A percentile compares a stretch with the other conserved stretches of the same genome.
Evolutionary conservation across 2,113 vertebrate genomes (phyloP).

Genomic region (Apodemus speciosus): DNA sequence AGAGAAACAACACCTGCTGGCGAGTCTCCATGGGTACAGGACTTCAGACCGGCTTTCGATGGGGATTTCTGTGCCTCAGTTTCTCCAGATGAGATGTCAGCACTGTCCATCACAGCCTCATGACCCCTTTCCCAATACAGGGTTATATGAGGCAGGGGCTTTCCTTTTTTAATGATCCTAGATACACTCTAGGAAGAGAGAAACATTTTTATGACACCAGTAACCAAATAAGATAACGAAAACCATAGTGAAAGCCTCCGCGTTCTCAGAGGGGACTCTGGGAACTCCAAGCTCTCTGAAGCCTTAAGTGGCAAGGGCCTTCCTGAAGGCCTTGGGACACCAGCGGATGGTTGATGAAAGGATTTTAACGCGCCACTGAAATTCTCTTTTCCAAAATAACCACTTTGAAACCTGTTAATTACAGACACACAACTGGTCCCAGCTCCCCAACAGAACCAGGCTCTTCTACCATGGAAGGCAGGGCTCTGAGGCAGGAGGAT

Average conservation of each 20-base stretch:
- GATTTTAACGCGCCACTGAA: slow-evolving; percentile 81
- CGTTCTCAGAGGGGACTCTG: slow-evolving; percentile 38
- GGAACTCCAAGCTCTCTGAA: slow-evolving; percentile 64
- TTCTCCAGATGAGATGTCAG: slow-evolving; percentile 9
- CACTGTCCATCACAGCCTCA: background rate
- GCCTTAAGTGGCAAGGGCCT: slow-evolving; percentile 58
- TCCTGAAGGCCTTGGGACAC: slow-evolving; percentile 74
- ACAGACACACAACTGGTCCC: slow-evolving; percentile 81
- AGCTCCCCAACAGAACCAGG: slow-evolving; percentile 75
- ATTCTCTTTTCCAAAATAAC: slow-evolving; percentile 84
- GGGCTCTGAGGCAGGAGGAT: slow-evolving; percentile 75
- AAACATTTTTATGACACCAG: slow-evolving; percentile 63
- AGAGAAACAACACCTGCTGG: background rate
- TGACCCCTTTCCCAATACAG: background rate
- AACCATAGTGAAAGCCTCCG: slow-evolving; percentile 13
- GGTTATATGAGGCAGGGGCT: background rate
- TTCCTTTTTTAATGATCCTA: slow-evolving; percentile 36
- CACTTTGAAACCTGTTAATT: slow-evolving; percentile 85
- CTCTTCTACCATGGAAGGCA: slow-evolving; percentile 81
- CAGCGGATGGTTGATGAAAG: slow-evolving; percentile 84
- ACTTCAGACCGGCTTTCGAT: background rate
- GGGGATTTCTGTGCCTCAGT: slow-evolving; percentile 29
- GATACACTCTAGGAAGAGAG: slow-evolving; percentile 61
- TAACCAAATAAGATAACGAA: slow-evolving; percentile 65
- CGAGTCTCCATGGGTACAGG: background rate